Conservation (phyloP, 2,888 invertebrate species). For the Rhagium mordax region DNA sequence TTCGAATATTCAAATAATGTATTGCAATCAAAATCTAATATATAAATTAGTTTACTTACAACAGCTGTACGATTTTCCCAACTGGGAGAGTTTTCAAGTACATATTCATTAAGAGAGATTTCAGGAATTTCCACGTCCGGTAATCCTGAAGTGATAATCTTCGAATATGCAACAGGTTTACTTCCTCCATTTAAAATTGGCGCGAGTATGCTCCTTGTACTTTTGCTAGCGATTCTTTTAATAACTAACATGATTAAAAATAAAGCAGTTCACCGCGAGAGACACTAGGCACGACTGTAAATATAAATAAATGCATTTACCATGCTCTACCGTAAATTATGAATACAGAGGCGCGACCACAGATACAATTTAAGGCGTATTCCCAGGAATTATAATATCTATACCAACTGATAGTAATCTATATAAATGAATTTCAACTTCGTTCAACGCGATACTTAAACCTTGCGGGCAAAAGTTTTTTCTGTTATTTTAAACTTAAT, state of each 20-base stretch:
- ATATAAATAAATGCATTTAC: constrained; percentile 10
- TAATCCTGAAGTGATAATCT: constrained; percentile 59
- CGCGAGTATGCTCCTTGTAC: not conserved
- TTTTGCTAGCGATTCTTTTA: not conserved
- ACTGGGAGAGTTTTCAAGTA: constrained; percentile 72
- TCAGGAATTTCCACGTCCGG: constrained; percentile 73
- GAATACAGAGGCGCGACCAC: not conserved
- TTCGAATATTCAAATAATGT: no score
- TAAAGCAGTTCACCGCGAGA: not conserved
- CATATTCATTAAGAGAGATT: constrained; percentile 73
- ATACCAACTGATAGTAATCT: no score
- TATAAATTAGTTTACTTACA: constrained; percentile 71
- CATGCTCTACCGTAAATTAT: not conserved
- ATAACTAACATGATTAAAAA: constrained; percentile 12
- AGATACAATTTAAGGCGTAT: not conserved
- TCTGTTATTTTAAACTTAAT: no score
- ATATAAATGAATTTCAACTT: no score
- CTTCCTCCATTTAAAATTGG: constrained; percentile 3
- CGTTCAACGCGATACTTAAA: no score
- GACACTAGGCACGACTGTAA: constrained; percentile 4
- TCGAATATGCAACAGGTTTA: not conserved
- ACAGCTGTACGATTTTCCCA: constrained; percentile 75
- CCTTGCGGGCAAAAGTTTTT: no score
- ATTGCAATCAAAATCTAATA: no score
- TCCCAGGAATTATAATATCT: no score